phyloP scores from a whole-genome alignment of 1,140 invertebrate species.

The Tetranychus cinnabarinus region DNA sequence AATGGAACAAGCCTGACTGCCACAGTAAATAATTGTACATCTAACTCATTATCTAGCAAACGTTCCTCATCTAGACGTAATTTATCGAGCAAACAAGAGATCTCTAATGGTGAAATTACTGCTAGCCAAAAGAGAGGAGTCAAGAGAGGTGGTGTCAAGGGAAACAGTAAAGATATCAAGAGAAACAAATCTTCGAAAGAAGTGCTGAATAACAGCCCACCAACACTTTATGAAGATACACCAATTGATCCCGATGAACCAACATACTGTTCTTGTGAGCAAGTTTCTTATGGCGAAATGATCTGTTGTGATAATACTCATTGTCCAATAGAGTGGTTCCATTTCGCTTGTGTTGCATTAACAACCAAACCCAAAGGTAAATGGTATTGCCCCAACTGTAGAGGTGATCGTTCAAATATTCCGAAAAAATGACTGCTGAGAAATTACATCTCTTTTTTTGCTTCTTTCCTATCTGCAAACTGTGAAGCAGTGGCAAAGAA shows the following conservation, averaged over 20 bases:
- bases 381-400: constrained; percentile 28
- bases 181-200: constrained; percentile 1
- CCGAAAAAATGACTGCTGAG: not conserved
- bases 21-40: not conserved
- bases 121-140: not conserved
- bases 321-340: constrained; percentile 36
- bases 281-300: constrained; percentile 31
- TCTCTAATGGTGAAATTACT: not conserved
- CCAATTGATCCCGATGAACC: constrained; percentile 85
- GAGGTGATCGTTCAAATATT: not conserved
- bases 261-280: constrained; percentile 79
- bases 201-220: not conserved
- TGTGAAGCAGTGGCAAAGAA: no score
- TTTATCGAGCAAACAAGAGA: not conserved
- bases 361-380: constrained; percentile 32
- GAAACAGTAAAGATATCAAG: not conserved
- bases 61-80: not conserved
- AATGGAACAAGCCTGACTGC: not conserved
- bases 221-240: constrained; percentile 24
- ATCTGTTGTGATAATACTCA: constrained; percentile 31
- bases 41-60: not conserved
- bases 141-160: not conserved
- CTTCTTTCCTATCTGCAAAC: no score
- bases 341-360: constrained; percentile 32
- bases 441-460: not conserved